These are phyloP conservation scores for Agrochola macilenta DNA, from an alignment of 2,888 invertebrate species.

Conservation along the genomic window DNA sequence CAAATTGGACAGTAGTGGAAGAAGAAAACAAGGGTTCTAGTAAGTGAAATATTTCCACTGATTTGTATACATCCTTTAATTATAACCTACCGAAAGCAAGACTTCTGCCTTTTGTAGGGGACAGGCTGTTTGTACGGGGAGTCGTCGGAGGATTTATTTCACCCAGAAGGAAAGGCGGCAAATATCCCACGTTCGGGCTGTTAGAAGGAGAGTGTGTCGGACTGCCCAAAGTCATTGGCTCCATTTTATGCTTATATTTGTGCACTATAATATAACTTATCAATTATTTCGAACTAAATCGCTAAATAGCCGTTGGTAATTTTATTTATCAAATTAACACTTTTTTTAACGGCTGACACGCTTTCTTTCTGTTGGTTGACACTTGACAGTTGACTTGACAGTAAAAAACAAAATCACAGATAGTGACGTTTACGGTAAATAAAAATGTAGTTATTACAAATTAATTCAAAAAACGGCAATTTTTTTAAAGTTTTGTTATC, in stretches of 20 bases:
- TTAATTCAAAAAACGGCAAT: background rate
- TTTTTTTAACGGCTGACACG: conserved; percentile 60
- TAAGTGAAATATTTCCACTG: background rate
- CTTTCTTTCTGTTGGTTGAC: conserved; percentile 36
- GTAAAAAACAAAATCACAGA: conserved; percentile 46
- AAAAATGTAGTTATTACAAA: background rate
- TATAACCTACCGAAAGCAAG: conserved; percentile 90
- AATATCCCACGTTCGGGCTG: conserved; percentile 92
- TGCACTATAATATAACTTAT: conserved; percentile 7
- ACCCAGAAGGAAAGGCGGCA: conserved; percentile 95
- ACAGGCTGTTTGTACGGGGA: conserved; percentile 91
- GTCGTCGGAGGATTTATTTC: conserved; percentile 91
- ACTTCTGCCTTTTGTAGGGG: conserved; percentile 90
- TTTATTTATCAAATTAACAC: conserved; percentile 46
- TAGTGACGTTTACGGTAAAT: conserved; percentile 40
- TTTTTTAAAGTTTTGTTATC: too few species aligned
- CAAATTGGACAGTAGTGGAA: background rate
- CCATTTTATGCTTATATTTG: conserved; percentile 90
- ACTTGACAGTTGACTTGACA: conserved; percentile 2
- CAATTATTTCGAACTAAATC: conserved; percentile 29
- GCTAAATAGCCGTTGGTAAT: conserved; percentile 44
- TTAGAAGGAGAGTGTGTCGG: conserved; percentile 93
- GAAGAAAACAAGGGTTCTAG: background rate
- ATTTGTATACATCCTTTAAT: background rate
- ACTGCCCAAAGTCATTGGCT: conserved; percentile 96